Evolutionary conservation across 2,113 vertebrate species (phyloP).

Genomic region (Trematomus loennbergii): DNA sequence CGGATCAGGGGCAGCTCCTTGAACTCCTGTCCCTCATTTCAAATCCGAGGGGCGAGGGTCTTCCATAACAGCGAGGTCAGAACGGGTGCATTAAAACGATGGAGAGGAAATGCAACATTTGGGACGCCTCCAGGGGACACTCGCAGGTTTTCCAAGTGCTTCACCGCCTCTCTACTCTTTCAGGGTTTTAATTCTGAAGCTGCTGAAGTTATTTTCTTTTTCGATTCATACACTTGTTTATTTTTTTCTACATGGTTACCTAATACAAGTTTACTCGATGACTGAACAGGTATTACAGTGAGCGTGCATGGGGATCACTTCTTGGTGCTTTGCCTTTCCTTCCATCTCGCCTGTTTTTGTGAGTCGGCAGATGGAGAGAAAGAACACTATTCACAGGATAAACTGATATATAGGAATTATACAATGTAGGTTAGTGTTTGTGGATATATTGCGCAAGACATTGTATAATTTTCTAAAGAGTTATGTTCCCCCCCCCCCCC

Average conservation of each 20-base stretch:
- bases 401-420: conserved; percentile 43
- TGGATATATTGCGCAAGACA: conserved; percentile 25
- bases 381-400: conserved; percentile 57
- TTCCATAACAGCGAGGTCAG: conserved; percentile 51
- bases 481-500: neutral
- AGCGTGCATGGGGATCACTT: conserved; percentile 37
- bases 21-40: conserved; percentile 63
- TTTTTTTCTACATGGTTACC: conserved; percentile 37
- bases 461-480: conserved; percentile 21
- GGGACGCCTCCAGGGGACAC: conserved; percentile 51
- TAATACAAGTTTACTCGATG: conserved; percentile 43
- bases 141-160: conserved; percentile 70
- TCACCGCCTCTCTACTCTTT: conserved; percentile 61
- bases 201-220: conserved; percentile 76
- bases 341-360: conserved; percentile 35
- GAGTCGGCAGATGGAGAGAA: conserved; percentile 27
- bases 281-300: conserved; percentile 48
- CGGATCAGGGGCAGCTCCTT: conserved; percentile 71
- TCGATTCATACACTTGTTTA: conserved; percentile 36
- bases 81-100: conserved; percentile 46
- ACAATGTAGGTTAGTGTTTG: conserved; percentile 24
- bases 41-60: conserved; percentile 52
- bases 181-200: conserved; percentile 77
- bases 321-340: conserved; percentile 61
- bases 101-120: conserved; percentile 73